These are phyloP conservation scores for Propithecus deckenii DNA, from an alignment of 2,797 vertebrate species.

Conservation along the genomic window DNA sequence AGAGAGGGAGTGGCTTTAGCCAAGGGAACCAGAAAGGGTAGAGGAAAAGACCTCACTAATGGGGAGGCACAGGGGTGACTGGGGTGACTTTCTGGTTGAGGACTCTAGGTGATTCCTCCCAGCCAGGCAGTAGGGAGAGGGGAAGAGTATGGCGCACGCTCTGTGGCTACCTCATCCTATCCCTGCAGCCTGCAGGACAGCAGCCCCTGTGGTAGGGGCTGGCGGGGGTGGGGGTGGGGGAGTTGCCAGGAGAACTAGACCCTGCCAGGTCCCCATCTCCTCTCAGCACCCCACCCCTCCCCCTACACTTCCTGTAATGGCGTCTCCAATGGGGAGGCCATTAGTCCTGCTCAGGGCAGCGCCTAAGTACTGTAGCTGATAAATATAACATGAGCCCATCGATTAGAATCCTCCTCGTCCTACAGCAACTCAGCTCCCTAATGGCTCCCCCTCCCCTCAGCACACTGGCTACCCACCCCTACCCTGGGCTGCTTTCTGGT, in stretches of 20 bases:
- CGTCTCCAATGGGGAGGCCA: conserved; percentile 73
- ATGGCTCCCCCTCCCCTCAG: conserved; percentile 69
- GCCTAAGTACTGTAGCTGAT: conserved; percentile 73
- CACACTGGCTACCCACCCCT: not conserved
- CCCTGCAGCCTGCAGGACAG: not conserved
- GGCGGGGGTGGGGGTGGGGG: not conserved
- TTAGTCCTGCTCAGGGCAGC: conserved; percentile 72
- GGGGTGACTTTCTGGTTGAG: conserved; percentile 25
- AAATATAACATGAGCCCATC: conserved; percentile 80
- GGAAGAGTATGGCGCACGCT: not conserved
- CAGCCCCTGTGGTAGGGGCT: not conserved
- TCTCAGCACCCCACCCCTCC: conserved; percentile 56
- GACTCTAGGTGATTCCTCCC: not conserved
- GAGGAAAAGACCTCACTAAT: not conserved
- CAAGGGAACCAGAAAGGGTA: not conserved
- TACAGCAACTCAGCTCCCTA: conserved; percentile 69
- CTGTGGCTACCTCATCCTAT: not conserved
- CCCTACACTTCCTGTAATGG: conserved; percentile 61
- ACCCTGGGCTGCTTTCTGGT: not conserved
- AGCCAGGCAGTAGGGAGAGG: not conserved
- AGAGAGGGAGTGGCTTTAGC: not conserved
- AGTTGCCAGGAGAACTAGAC: conserved; percentile 30
- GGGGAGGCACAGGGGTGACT: not conserved
- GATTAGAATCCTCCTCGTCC: conserved; percentile 72
- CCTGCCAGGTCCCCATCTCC: conserved; percentile 67